These are phyloP conservation scores for Hybognathus amarus DNA, from an alignment of 2,797 vertebrate species.

Conservation along the genomic window DNA sequence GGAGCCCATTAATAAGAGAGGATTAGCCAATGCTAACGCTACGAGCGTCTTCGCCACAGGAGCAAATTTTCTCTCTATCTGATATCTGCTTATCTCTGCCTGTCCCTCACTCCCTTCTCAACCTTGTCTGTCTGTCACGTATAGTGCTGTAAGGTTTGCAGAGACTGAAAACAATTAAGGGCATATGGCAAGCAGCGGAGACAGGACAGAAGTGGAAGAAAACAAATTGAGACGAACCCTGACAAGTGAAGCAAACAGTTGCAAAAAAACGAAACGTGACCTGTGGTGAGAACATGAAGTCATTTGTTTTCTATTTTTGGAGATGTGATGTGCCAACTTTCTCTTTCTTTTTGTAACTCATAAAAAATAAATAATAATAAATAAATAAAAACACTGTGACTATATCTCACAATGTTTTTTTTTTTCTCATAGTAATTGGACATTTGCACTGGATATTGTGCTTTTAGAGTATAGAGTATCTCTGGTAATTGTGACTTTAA, in stretches of 20 bases:
- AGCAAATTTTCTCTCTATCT: slow-evolving; percentile 35
- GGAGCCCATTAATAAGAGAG: slow-evolving; percentile 45
- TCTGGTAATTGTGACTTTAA: not conserved
- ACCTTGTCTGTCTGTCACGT: slow-evolving; percentile 8
- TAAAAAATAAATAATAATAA: too few relatives aligned
- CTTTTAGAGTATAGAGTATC: not conserved
- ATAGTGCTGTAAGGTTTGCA: slow-evolving; percentile 3
- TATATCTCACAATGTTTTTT: not conserved
- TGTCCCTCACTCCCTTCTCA: slow-evolving; percentile 12
- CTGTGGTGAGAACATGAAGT: too few relatives aligned
- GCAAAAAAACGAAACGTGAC: not conserved
- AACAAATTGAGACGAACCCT: not conserved
- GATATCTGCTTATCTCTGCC: slow-evolving; percentile 39
- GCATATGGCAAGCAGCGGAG: not conserved
- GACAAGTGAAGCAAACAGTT: not conserved
- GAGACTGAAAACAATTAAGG: slow-evolving; percentile 16
- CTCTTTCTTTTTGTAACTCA: too few relatives aligned
- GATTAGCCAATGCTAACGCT: slow-evolving; percentile 43
- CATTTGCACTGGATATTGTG: not conserved
- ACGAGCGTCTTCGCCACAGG: slow-evolving; percentile 44
- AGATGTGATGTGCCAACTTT: too few relatives aligned
- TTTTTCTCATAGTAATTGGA: not conserved
- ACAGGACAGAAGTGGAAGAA: not conserved
- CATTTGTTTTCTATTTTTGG: too few relatives aligned
- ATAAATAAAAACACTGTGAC: not conserved